Evolutionary conservation across 92 coral and sea anemone species (phyloP), one percentile per base, ranked within the genome.

Genomic region (Micromussa lordhowensis): DNA sequence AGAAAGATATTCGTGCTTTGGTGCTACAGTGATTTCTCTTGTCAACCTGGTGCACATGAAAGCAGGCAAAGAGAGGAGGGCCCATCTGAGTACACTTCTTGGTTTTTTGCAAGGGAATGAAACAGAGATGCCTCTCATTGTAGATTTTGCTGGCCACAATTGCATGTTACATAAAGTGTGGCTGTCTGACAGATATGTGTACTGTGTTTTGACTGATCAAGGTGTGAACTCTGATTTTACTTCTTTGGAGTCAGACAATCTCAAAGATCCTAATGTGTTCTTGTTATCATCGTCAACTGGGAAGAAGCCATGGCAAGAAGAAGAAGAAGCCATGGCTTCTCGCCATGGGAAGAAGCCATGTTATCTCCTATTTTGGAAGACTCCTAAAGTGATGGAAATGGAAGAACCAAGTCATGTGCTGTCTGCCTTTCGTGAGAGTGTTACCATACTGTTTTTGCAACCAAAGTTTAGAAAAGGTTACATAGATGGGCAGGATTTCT

Each of bases 371-470:
- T 84, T 31, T 53, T 71, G 44, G 87, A 55, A 21, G 26, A 32
- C n/a, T n/a, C 61, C 87, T 17, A 55, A 6, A 9, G 53, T 48
- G 49, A 36, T 29, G 40, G 80, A 38, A 18, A 68, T 64, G 58
- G 26, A 51, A 74, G 87, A 72, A 13, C 1, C 8, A 8, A 74
- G 2, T 16, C 24, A 14, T 19, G 31, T 84, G 1, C 24, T 17
- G n/a, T 32, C 28, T 54, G 69, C 78, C 11, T 3, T 84, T n/a
- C 70, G 30, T 21, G 78, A 72, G 29, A 84, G 87, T 72, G 70
- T 84, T 0, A 34, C n/a, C 35, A 73, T 75, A 3, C 80, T 84
- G 14, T 84, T 84, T 72, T 31, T 84, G 80, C 80, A 84, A n/a
- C 87, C 87, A 75, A 71, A 72, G 13, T 84, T 84, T 28, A 31